Evolutionary conservation across 2,888 invertebrate genomes (phyloP).

Genomic region (Scaptodrosophila latifasciaeformis): DNA sequence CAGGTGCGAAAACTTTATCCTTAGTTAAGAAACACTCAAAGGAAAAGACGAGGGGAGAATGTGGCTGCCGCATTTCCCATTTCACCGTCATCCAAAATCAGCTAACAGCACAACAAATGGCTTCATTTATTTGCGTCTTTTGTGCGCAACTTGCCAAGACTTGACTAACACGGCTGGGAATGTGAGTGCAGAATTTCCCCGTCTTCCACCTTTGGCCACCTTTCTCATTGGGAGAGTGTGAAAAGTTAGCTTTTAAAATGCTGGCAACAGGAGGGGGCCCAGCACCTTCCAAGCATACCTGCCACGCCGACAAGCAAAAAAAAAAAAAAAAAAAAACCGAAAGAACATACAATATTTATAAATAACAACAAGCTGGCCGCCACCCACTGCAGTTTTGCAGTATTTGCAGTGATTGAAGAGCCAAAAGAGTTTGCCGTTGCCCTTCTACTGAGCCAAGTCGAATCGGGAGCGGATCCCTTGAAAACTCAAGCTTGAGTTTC

Average conservation of each 20-base stretch:
- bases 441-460: neutral
- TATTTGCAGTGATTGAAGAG: constrained; percentile 57
- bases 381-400: constrained; percentile 14
- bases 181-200: constrained; percentile 6
- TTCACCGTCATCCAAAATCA: constrained; percentile 56
- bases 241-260: constrained; percentile 47
- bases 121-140: constrained; percentile 68
- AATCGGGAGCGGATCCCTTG: no score
- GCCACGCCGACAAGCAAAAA: no score
- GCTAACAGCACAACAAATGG: constrained; percentile 65
- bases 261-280: constrained; percentile 10
- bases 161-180: constrained; percentile 42
- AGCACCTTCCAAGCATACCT: no score
- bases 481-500: no score
- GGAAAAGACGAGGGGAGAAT: neutral
- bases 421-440: constrained; percentile 6
- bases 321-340: no score
- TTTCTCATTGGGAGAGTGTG: constrained; percentile 22
- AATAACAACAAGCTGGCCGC: constrained; percentile 33
- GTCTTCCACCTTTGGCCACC: neutral
- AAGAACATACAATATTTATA: constrained; percentile 50
- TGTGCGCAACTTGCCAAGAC: constrained; percentile 49
- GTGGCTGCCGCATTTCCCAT: no score
- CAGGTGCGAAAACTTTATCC: constrained; percentile 11
- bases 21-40: neutral